Base-by-base conservation (phyloP, 2,113 vertebrate genomes). In the Raja brachyura region DNA sequence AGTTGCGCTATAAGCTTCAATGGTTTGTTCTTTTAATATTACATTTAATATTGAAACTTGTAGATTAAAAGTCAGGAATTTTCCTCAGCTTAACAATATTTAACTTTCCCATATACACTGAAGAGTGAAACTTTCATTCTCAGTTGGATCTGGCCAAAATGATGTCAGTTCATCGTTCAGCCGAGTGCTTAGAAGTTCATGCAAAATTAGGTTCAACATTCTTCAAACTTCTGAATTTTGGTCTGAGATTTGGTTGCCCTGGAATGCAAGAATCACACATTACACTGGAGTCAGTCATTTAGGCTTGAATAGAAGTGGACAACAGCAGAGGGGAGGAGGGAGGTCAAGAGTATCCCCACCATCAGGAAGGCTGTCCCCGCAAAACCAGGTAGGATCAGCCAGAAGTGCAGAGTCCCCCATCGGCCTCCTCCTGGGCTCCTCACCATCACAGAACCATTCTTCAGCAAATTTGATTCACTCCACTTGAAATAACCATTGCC, bases 151-250 rank as follows among this genome's bases (percentile, higher is more conserved):
- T 61, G 56, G 25, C 10, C 54, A 61, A 54, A 86, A 61, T 13
- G 25, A 11, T n/a, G 81, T n/a, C 56, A n/a, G 56, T n/a, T n/a
- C 81, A 86, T 28, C 28, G 54, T 85, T 59, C 39, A 85, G 48
- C 10, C 28, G 56, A 5, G 25, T 59, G 59, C 7, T 56, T 56
- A 48, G 81, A 86, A 56, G 10, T 61, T 25, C 25, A 13, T 86
- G 56, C n/a, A 61, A 28, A 85, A 22, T 11, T 25, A 9, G 59
- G 81, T 61, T 86, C 81, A 86, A 86, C 81, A 86, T 61, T 86
- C 56, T 86, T 86, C 81, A 86, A 86, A 86, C 56, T 61, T 86
- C 56, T 86, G 81, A 86, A 86, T 86, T 25, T 86, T 86, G 81
- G n/a, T 6, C 56, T 61, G 1, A 61, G 25, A 14, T n/a, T 59